Evolutionary conservation across 2,888 invertebrate genomes (phyloP).

Genomic region (Eucriotettix oculatus): DNA sequence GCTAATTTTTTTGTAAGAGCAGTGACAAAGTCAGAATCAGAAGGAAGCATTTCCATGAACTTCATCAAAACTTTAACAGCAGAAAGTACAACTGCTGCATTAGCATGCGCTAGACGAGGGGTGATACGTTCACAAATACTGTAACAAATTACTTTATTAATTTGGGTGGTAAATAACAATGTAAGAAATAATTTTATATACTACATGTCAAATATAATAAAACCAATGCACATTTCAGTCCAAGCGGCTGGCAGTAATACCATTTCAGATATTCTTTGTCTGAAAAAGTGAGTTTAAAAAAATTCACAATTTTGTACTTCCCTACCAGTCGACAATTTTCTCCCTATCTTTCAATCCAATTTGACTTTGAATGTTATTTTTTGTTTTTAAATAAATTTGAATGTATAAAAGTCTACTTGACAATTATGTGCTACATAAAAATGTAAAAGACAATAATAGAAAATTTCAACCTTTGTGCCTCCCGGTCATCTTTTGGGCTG

Average conservation of each 20-base stretch:
- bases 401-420: neutral
- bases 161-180: conserved; percentile 6
- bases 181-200: neutral
- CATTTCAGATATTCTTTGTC: too few relatives aligned
- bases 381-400: too few relatives aligned
- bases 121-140: conserved; percentile 94
- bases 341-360: too few relatives aligned
- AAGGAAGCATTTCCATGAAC: conserved; percentile 90
- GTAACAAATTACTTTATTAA: neutral
- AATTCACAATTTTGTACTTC: too few relatives aligned
- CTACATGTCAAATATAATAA: neutral
- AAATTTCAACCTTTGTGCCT: conserved; percentile 61
- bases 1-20: conserved; percentile 92
- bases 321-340: too few relatives aligned
- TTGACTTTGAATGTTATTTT: too few relatives aligned
- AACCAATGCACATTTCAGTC: too few relatives aligned
- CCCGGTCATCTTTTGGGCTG: conserved; percentile 88
- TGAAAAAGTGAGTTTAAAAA: too few relatives aligned
- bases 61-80: conserved; percentile 98
- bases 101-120: conserved; percentile 93
- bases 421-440: neutral
- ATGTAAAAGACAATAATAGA: neutral
- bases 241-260: too few relatives aligned
- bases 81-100: conserved; percentile 95
- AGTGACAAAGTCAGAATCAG: conserved; percentile 83